Conservation (phyloP, 53 echinoderm and acorn worm species). For the Holothuria scabra region DNA sequence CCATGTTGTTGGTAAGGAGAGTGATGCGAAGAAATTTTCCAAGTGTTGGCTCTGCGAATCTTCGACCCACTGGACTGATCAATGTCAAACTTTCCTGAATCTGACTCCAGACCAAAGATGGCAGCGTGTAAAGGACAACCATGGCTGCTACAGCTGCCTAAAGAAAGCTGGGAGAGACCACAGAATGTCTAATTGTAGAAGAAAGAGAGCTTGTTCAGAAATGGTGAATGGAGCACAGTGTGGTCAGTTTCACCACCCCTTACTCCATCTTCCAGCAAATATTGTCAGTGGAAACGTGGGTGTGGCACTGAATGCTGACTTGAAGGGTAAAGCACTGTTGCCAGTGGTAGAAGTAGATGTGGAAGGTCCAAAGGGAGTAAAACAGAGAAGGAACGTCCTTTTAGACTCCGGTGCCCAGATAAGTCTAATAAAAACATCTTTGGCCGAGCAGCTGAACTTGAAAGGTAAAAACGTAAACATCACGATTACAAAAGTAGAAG, state of each 20-base stretch:
- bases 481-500: conserved; percentile 44
- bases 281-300: conserved; percentile 1
- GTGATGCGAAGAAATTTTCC: neutral
- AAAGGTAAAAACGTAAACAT: conserved; percentile 37
- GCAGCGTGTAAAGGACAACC: too few relatives aligned
- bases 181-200: conserved; percentile 44
- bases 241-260: conserved; percentile 27
- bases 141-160: conserved; percentile 74
- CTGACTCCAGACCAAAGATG: too few relatives aligned
- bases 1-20: conserved; percentile 8
- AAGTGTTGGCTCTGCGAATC: too few relatives aligned
- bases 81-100: too few relatives aligned
- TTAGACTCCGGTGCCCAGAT: conserved; percentile 52
- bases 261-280: conserved; percentile 36
- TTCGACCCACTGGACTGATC: too few relatives aligned
- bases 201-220: conserved; percentile 44
- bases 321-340: neutral
- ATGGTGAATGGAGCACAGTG: conserved; percentile 31
- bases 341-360: conserved; percentile 31
- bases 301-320: neutral
- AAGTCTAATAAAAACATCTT: conserved; percentile 33
- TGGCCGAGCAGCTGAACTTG: conserved; percentile 48
- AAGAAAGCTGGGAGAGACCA: conserved; percentile 69
- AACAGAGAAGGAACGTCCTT: conserved; percentile 37
- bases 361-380: neutral